Evolutionary conservation across 2,113 vertebrate genomes (phyloP), one percentile per base, ranked within the genome.

Genomic region (Osmerus eperlanus): DNA sequence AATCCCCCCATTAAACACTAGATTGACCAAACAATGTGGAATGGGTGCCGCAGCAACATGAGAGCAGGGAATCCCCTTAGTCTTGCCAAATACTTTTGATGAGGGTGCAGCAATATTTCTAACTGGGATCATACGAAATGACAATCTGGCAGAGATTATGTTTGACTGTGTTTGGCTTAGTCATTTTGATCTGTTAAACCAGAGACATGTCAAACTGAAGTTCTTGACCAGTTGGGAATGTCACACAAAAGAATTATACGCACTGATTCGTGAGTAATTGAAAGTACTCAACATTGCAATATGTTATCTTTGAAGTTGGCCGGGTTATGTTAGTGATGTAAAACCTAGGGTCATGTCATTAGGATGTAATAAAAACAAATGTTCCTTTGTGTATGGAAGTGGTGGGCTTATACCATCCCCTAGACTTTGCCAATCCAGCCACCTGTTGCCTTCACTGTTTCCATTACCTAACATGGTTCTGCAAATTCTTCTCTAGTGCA

Each of bases 401-500:
- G 55, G 15, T 19, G 21, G 58, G 18, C 19, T 60, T 60, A 11
- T 23, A 19, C 11, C 58, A 60, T 5, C 18, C 18, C 58, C n/a
- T 54, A 15, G 53, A 13, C 53, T 15, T 9, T 18, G 56, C n/a
- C 56, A 59, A 59, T 60, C 21, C 58, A 19, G 19, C 18, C 58
- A 60, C 58, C 58, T 60, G 58, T 60, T n/a, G 18, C 19, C 18
- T 12, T 19, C 58, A 56, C 54, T 56, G 9, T 56, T 56, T 56
- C 21, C 19, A 61, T 61, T 25, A 61, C 19, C 3, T 56, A 15
- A 84, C 68, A 76, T 71, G 62, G 77, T 80, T 84, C 73, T 67
- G 69, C 74, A 84, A 61, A 84, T 87, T 80, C 66, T 72, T 78
- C 47, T 62, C 59, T 58, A 67, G 9, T 67, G 68, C 61, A 58